These are phyloP conservation scores for Platalea minor DNA, from an alignment of 2,797 vertebrate species.

Conservation along the genomic window DNA sequence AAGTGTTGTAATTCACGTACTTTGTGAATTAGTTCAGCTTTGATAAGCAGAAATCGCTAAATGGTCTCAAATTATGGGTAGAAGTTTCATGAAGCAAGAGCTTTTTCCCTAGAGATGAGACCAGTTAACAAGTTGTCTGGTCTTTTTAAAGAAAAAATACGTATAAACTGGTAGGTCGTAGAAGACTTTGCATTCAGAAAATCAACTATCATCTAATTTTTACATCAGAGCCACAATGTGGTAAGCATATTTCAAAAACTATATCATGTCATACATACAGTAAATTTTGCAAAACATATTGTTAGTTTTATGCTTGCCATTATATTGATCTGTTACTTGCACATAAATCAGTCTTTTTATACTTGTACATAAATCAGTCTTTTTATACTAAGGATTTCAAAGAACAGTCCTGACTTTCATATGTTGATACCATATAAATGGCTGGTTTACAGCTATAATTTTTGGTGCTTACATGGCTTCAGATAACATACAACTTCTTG, in stretches of 20 bases:
- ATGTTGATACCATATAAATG: slow-evolving; percentile 2
- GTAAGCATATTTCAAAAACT: background rate
- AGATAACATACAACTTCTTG: slow-evolving; percentile 9
- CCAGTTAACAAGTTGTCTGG: background rate
- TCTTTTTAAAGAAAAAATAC: background rate
- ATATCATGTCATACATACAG: background rate
- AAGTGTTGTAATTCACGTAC: slow-evolving; percentile 5
- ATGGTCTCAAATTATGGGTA: background rate
- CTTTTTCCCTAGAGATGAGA: background rate
- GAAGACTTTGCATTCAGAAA: background rate
- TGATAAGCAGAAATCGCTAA: slow-evolving; percentile 40
- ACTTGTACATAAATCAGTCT: background rate
- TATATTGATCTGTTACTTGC: slow-evolving; percentile 24
- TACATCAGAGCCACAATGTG: background rate
- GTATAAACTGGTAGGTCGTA: background rate
- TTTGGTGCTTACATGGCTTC: background rate
- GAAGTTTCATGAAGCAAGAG: background rate
- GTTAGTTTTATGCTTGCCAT: slow-evolving; percentile 1
- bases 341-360: slow-evolving; percentile 10
- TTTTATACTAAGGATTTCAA: background rate
- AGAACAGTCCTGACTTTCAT: slow-evolving; percentile 11
- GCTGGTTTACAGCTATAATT: slow-evolving; percentile 41
- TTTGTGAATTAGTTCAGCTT: slow-evolving; percentile 36
- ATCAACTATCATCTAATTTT: background rate
- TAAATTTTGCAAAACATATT: background rate